A percentile compares a stretch with the other conserved stretches of the same genome.
These are phyloP conservation scores for Centropristis striata DNA, from an alignment of 2,113 vertebrate species.

Conservation along the genomic window DNA sequence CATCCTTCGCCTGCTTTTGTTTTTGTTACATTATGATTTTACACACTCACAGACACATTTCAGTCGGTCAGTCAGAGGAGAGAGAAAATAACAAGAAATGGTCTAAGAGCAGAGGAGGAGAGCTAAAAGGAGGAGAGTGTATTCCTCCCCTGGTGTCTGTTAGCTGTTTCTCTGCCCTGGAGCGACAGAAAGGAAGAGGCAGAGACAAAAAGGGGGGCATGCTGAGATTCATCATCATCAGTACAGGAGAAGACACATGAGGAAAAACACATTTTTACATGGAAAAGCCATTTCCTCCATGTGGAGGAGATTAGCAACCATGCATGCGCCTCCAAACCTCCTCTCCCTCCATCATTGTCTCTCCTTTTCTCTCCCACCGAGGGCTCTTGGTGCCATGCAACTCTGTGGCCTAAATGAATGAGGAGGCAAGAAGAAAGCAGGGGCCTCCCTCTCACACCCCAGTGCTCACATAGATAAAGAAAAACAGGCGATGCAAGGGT, in stretches of 20 bases:
- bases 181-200: slow-evolving; percentile 57
- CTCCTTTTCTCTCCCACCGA: slow-evolving; percentile 20
- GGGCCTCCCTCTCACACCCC: slow-evolving; percentile 24
- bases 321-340: slow-evolving; percentile 37
- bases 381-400: slow-evolving; percentile 13
- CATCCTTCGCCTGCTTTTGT: background rate
- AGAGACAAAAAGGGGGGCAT: slow-evolving; percentile 37
- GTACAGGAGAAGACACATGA: slow-evolving; percentile 37
- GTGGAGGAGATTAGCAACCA: slow-evolving; percentile 61
- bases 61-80: background rate
- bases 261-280: slow-evolving; percentile 61
- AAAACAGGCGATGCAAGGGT: slow-evolving; percentile 29
- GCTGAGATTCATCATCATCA: slow-evolving; percentile 76
- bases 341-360: slow-evolving; percentile 14
- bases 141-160: slow-evolving; percentile 47
- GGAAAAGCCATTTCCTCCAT: slow-evolving; percentile 71
- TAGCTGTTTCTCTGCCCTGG: slow-evolving; percentile 65
- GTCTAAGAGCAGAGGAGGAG: background rate
- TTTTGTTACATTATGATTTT: background rate
- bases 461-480: slow-evolving; percentile 20
- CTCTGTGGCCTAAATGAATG: slow-evolving; percentile 40
- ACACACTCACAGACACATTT: background rate
- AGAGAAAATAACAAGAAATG: slow-evolving; percentile 10
- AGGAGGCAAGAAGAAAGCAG: slow-evolving; percentile 15
- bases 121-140: slow-evolving; percentile 36